A percentile compares a stretch with the other conserved stretches of the same genome.
These are phyloP conservation scores for Hypercompe scribonia DNA, from an alignment of 2,888 invertebrate genomes.

Conservation along the genomic window DNA sequence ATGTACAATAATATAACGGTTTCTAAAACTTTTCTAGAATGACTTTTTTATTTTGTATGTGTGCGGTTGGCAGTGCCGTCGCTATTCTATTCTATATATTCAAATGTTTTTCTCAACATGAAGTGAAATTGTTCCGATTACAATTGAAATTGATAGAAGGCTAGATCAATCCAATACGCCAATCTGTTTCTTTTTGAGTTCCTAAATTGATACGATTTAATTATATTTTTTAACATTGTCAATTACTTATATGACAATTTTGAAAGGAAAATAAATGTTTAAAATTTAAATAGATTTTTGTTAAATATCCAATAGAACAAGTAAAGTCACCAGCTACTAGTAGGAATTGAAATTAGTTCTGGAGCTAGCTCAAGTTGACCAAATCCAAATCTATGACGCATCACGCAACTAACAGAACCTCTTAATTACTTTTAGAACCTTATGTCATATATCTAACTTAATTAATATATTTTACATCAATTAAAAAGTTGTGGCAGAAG, in stretches of 20 bases:
- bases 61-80: not conserved
- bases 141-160: not conserved
- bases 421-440: not conserved
- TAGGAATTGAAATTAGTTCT: slow-evolving; percentile 3
- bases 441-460: not conserved
- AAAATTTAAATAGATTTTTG: not conserved
- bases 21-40: slow-evolving; percentile 28
- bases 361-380: slow-evolving; percentile 23
- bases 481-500: too few relatives aligned
- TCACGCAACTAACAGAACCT: not conserved
- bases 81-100: not conserved
- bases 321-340: not conserved
- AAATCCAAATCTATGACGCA: slow-evolving; percentile 32
- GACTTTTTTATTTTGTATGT: slow-evolving; percentile 24
- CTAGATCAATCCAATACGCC: not conserved
- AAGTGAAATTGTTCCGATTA: not conserved
- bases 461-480: not conserved
- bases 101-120: not conserved
- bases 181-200: not conserved
- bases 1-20: slow-evolving; percentile 13
- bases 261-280: not conserved
- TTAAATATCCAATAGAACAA: not conserved
- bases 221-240: not conserved
- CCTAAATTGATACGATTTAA: not conserved
- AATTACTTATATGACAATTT: not conserved